Conservation (phyloP, 1,140 invertebrate species). For the Apis laboriosa region DNA sequence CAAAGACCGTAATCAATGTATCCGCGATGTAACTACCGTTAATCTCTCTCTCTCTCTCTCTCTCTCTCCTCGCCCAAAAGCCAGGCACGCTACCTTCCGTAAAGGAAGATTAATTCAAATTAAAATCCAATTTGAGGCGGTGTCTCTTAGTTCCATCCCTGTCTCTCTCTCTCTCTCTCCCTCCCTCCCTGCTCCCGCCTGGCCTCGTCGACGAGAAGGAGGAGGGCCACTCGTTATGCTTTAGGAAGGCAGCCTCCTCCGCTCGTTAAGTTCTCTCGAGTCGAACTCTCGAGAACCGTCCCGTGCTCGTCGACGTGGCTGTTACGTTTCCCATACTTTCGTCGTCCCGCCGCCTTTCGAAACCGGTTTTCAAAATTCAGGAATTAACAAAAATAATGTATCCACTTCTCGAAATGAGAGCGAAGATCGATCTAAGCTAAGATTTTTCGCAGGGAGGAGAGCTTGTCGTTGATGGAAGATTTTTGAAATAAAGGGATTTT, state of each 20-base stretch:
- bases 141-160: conserved; percentile 47
- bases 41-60: conserved; percentile 58
- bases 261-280: conserved; percentile 63
- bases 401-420: too few species aligned
- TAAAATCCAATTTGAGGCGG: conserved; percentile 64
- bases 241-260: conserved; percentile 45
- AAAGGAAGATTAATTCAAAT: conserved; percentile 68
- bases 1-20: conserved; percentile 50
- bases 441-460: too few species aligned
- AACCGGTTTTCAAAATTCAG: conserved; percentile 22
- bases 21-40: conserved; percentile 50
- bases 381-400: neutral
- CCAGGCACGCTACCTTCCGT: conserved; percentile 42
- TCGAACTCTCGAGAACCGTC: conserved; percentile 56
- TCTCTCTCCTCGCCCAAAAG: conserved; percentile 13
- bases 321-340: conserved; percentile 40
- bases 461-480: too few species aligned
- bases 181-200: neutral
- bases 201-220: neutral
- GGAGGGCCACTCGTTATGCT: conserved; percentile 62
- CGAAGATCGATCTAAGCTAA: too few species aligned
- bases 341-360: neutral
- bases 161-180: neutral
- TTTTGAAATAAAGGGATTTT: too few species aligned
- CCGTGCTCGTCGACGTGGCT: conserved; percentile 46